Base-by-base conservation (phyloP, 2,888 invertebrate species). In the Amblyteles armatorius region DNA sequence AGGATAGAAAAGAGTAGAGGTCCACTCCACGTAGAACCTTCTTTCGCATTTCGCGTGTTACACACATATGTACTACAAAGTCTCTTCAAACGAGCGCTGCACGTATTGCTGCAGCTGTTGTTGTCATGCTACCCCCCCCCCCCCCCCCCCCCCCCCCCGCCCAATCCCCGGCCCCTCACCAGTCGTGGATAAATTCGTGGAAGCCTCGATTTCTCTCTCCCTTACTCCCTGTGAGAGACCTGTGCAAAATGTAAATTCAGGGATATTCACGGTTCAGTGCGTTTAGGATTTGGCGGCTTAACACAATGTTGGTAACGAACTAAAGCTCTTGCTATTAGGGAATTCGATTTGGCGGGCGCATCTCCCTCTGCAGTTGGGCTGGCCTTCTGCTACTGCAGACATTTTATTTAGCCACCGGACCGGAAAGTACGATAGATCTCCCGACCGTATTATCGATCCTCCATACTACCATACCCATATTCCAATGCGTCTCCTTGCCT, bases 271-370 rank as follows among this genome's bases (percentile, higher is more conserved):
- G 85, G 87, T 88, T 85, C 86, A 82, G 78, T 87, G 85, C 83
- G 73, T 87, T 87, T 84, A 74, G 86, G 81, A 86, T 86, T 86
- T 86, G 81, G 86, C 86, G 86, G 88, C 88, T 88, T 88, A 88
- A 88, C 88, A 88, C 88, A 88, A 88, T 88, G 86, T 87, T 87
- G 86, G 86, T 88, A 88, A 89, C 88, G 88, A 89, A 88, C 88
- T 88, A 88, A 88, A 88, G 86, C 87, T 88, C 88, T 88, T 88
- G 88, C 87, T 87, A 88, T 89, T 87, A 88, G 87, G 85, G 86
- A 89, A 89, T 89, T 89, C 87, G 87, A 89, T 89, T 88, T 88
- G 87, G 87, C 83, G 87, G 84, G 16, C 40, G 67, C 33, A 52
- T 68, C 78, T 60, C 72, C 60, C 79, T 77, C 57, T 73, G 76